A percentile compares a stretch with the other conserved stretches of the same genome.
Evolutionary conservation across 2,113 vertebrate genomes (phyloP).

Genomic region (Aptenodytes patagonicus): DNA sequence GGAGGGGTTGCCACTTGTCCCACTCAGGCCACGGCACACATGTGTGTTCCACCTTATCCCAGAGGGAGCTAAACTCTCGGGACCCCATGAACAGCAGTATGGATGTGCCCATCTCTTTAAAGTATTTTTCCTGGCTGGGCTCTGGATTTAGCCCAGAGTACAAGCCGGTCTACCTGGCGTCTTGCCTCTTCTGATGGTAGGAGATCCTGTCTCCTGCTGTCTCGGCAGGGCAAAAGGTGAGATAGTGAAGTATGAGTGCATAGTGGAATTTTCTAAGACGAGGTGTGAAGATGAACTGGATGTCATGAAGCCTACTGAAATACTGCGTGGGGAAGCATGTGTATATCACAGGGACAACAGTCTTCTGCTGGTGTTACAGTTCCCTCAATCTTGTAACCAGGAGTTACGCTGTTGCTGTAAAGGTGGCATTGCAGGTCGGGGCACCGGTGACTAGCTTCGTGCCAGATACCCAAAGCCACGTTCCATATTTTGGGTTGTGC

Average conservation of each 20-base stretch:
- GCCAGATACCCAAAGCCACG: not conserved
- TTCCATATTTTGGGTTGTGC: not conserved
- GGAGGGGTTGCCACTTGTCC: not conserved
- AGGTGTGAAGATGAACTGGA: not conserved
- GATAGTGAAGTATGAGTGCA: not conserved
- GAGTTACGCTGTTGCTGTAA: not conserved
- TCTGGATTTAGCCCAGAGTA: not conserved
- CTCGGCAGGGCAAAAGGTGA: not conserved
- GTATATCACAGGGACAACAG: fast-evolving
- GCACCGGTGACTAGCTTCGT: not conserved
- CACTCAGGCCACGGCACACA: fast-evolving
- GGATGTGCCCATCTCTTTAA: not conserved
- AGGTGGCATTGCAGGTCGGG: not conserved
- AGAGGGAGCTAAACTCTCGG: not conserved
- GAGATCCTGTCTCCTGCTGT: not conserved
- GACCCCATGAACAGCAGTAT: not conserved
- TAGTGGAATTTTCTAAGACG: not conserved
- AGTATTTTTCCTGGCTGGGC: not conserved
- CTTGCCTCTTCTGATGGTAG: not conserved
- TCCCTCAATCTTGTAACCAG: not conserved
- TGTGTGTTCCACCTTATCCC: not conserved
- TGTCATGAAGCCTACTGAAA: not conserved
- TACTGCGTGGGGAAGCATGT: not conserved
- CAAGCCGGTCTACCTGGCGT: not conserved
- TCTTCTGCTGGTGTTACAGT: not conserved